Evolutionary conservation across 2,113 vertebrate species (phyloP).

Genomic region (Zosterops borbonicus): DNA sequence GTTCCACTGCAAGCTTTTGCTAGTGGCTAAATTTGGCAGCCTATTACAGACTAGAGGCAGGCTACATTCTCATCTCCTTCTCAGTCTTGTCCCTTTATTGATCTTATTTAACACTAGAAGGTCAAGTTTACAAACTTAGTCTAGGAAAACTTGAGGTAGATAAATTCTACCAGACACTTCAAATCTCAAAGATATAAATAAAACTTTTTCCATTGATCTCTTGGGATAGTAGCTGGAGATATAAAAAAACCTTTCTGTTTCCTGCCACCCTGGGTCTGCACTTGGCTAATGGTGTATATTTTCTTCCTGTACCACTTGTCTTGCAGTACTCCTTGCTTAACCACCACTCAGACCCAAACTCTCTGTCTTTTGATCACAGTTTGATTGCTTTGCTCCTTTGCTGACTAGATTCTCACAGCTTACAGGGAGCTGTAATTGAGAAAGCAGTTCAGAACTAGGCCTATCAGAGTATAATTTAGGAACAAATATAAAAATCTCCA

Average conservation of each 20-base stretch:
- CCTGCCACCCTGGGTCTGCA: not conserved
- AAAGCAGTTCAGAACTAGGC: not conserved
- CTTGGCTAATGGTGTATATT: not conserved
- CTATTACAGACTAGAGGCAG: not conserved
- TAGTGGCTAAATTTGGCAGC: not conserved
- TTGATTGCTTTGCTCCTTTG: constrained; percentile 15
- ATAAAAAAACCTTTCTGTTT: not conserved
- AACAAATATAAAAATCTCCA: not conserved
- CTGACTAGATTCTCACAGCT: not conserved
- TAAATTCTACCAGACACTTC: not conserved
- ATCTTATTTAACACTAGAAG: not conserved
- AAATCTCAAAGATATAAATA: not conserved
- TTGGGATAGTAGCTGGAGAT: not conserved
- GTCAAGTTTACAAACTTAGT: not conserved
- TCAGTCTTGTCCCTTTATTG: not conserved
- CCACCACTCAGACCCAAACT: not conserved
- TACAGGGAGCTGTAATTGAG: not conserved
- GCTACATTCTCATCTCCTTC: not conserved
- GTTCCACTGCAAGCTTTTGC: not conserved
- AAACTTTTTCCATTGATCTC: not conserved
- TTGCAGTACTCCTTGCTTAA: not conserved
- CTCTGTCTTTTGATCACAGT: not conserved
- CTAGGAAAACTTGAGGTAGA: not conserved
- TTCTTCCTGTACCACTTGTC: not conserved
- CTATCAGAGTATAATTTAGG: not conserved